Conservation (phyloP, 2,113 vertebrate genomes). For the Lethenteron camtschaticum region DNA sequence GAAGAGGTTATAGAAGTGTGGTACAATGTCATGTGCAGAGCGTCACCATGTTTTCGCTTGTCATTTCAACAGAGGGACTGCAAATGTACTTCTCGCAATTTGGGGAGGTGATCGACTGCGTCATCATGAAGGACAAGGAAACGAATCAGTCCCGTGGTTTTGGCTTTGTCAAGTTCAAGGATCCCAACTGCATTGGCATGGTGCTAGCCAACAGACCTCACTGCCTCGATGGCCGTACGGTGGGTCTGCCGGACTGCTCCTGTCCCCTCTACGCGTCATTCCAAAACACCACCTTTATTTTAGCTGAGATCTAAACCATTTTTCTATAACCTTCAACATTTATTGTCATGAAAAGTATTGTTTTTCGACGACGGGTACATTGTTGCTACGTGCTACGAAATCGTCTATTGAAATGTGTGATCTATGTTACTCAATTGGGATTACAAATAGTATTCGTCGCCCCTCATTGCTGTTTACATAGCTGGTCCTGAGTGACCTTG, state of each 20-base stretch:
- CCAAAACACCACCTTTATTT: neutral
- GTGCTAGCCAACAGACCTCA: slow-evolving; percentile 94
- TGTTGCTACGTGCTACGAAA: too few relatives aligned
- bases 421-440: too few relatives aligned
- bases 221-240: slow-evolving; percentile 84
- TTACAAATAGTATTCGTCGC: too few relatives aligned
- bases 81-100: slow-evolving; percentile 96
- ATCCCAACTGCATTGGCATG: slow-evolving; percentile 91
- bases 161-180: slow-evolving; percentile 99
- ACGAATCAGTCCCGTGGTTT: slow-evolving; percentile 98
- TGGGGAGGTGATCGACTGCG: slow-evolving; percentile 95
- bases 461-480: too few relatives aligned
- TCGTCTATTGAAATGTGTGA: too few relatives aligned
- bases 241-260: slow-evolving; percentile 28
- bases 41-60: slow-evolving; percentile 9
- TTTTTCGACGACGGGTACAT: too few relatives aligned
- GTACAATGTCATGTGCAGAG: neutral
- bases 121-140: slow-evolving; percentile 99
- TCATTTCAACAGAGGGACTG: slow-evolving; percentile 55
- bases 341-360: too few relatives aligned
- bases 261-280: neutral
- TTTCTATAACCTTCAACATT: neutral
- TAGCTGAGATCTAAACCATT: neutral
- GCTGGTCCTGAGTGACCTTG: too few relatives aligned
- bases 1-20: neutral